phyloP scores from a whole-genome alignment of 2,888 invertebrate genomes.

The Callyntrura sp. region DNA sequence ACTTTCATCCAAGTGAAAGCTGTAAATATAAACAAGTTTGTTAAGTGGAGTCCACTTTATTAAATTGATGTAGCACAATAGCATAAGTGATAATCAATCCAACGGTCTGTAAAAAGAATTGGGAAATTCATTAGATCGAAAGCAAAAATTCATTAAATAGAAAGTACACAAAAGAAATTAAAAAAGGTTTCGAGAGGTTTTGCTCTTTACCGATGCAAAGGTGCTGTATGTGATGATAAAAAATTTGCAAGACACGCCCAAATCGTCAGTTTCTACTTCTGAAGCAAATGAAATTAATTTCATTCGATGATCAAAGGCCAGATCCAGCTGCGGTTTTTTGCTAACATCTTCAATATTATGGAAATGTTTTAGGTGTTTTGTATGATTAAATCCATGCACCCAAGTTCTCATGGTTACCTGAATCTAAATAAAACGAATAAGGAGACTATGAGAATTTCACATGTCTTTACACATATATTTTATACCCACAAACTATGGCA shows the following conservation, averaged over 20 bases:
- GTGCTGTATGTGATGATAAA: constrained; percentile 22
- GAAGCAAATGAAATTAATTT: constrained; percentile 16
- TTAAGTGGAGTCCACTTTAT: background rate
- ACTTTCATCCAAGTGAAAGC: background rate
- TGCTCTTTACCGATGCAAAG: background rate
- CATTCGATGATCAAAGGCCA: background rate
- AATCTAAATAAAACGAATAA: background rate
- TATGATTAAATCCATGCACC: constrained; percentile 16
- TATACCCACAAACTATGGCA: no score
- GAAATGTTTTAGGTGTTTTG: background rate
- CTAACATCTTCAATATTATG: background rate
- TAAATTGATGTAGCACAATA: constrained; percentile 22
- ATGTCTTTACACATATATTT: no score
- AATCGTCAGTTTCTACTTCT: background rate
- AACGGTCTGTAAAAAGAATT: background rate
- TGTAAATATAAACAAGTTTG: background rate
- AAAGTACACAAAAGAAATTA: no score
- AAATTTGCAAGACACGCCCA: constrained; percentile 31
- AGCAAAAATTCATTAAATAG: no score
- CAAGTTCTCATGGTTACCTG: constrained; percentile 23
- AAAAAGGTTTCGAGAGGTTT: background rate
- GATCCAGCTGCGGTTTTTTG: background rate
- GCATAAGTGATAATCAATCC: constrained; percentile 19
- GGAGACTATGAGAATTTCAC: no score
- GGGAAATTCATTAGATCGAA: background rate